phyloP scores from a whole-genome alignment of 2,888 invertebrate species.

The Chorisops tibialis region DNA sequence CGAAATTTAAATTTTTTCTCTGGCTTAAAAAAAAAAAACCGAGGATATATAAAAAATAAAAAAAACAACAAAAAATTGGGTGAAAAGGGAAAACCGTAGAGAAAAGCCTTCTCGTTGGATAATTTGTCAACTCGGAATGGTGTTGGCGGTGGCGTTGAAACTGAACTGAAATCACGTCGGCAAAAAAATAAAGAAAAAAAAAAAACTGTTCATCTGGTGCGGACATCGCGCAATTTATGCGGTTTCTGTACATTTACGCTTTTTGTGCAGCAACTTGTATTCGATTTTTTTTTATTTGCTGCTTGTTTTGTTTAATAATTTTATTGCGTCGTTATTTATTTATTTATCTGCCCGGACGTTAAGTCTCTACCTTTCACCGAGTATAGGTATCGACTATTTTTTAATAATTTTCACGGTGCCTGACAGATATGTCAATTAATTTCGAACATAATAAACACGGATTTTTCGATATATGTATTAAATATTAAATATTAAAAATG shows the following conservation, averaged over 20 bases:
- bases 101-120: neutral
- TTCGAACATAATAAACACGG: too few relatives aligned
- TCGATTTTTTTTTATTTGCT: neutral
- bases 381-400: too few relatives aligned
- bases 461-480: too few relatives aligned
- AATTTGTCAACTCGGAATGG: neutral
- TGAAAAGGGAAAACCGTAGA: neutral
- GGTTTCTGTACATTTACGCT: slow-evolving; percentile 24
- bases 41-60: neutral
- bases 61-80: too few relatives aligned
- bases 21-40: slow-evolving; percentile 11
- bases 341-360: neutral
- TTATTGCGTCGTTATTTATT: too few relatives aligned
- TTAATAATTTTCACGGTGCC: too few relatives aligned
- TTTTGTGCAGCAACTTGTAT: neutral
- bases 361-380: neutral
- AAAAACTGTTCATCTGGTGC: slow-evolving; percentile 28
- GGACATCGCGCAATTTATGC: slow-evolving; percentile 30
- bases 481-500: too few relatives aligned
- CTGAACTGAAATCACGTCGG: too few relatives aligned
- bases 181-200: neutral
- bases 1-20: neutral
- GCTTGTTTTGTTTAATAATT: neutral
- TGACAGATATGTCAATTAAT: too few relatives aligned
- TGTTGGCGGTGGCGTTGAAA: neutral